These are phyloP conservation scores for Cinclus cinclus DNA, from an alignment of 2,113 vertebrate genomes.

Conservation along the genomic window DNA sequence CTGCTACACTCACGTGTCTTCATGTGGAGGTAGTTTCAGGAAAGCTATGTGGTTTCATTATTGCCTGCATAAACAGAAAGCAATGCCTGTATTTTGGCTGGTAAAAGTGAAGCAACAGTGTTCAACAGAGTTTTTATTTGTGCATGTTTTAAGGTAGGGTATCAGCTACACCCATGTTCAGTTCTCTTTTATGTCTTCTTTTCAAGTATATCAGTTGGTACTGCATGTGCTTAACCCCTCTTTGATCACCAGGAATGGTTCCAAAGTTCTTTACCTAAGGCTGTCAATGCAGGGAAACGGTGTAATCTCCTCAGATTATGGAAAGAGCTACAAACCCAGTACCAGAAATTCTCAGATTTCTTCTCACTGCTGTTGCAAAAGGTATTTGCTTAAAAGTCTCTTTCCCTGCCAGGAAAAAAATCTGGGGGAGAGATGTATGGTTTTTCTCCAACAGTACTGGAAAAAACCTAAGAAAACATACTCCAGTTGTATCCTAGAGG, in stretches of 20 bases:
- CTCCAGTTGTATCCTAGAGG: neutral
- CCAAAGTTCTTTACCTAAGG: neutral
- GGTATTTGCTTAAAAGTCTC: neutral
- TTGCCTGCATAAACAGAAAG: neutral
- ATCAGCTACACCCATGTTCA: neutral
- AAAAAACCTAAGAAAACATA: neutral
- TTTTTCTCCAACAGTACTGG: neutral
- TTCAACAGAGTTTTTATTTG: neutral
- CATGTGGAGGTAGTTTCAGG: neutral
- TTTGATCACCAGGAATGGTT: neutral
- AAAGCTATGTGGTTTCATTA: neutral
- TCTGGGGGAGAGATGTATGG: fast-evolving
- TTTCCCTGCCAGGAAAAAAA: neutral
- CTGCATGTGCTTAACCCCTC: neutral
- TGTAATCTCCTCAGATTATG: neutral
- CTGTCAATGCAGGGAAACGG: neutral
- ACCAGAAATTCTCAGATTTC: neutral
- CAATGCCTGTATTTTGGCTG: neutral
- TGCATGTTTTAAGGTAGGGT: neutral
- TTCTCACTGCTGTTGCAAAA: neutral
- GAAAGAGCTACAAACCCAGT: neutral
- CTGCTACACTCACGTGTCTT: neutral
- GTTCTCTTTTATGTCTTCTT: neutral
- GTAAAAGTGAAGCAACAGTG: neutral
- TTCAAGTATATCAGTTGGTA: neutral